Conservation (phyloP, 2,888 invertebrate species). For the Steinernema scapterisci region DNA sequence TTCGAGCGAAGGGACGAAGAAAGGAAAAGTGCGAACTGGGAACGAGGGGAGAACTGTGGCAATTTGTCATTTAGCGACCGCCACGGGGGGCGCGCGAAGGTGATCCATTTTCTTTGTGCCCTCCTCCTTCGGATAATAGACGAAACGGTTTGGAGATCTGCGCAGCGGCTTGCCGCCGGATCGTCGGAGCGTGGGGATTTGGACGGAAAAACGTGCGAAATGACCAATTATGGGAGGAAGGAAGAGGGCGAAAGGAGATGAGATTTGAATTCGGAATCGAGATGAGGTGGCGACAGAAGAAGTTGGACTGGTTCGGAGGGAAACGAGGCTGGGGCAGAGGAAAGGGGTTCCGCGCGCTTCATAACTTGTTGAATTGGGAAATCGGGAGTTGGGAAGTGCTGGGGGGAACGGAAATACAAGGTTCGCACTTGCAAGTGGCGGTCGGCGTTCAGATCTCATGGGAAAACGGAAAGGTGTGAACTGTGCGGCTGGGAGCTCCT, state of each 20-base stretch:
- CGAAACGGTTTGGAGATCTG: constrained; percentile 10
- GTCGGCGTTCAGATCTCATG: too few relatives aligned
- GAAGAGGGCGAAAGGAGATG: too few relatives aligned
- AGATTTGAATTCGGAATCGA: neutral
- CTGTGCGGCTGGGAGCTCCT: too few relatives aligned
- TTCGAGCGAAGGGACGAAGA: neutral
- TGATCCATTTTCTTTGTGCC: constrained; percentile 33
- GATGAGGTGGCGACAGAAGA: neutral
- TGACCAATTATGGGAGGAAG: neutral
- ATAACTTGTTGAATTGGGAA: neutral
- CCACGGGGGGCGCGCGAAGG: constrained; percentile 32
- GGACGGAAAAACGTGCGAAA: constrained; percentile 23
- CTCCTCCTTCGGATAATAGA: constrained; percentile 18
- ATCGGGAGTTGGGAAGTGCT: neutral
- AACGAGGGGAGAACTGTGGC: constrained; percentile 7
- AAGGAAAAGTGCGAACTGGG: constrained; percentile 17
- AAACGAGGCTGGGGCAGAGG: neutral
- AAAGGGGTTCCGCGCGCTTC: neutral
- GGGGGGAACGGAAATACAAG: neutral
- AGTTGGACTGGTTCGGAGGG: neutral
- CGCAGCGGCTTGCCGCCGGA: neutral
- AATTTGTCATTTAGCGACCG: constrained; percentile 33
- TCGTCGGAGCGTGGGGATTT: neutral
- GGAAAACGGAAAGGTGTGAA: too few relatives aligned
- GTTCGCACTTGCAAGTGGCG: neutral